A percentile compares a stretch with the other conserved stretches of the same genome.
These are phyloP conservation scores for Melolontha melolontha DNA, from an alignment of 2,888 invertebrate genomes.

Conservation along the genomic window DNA sequence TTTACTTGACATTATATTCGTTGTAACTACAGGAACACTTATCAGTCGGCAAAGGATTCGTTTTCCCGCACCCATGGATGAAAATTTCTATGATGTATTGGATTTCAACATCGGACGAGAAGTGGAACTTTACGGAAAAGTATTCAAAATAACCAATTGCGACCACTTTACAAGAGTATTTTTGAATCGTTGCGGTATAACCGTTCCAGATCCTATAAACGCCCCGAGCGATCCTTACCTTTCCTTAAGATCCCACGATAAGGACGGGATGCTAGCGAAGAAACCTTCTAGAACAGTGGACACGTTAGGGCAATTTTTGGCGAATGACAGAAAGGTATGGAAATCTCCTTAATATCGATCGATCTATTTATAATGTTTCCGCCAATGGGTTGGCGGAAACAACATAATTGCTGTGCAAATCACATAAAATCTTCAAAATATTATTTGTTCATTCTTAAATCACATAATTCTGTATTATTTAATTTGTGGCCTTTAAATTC, in stretches of 20 bases:
- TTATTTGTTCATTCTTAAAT: too few relatives aligned
- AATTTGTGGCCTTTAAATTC: too few relatives aligned
- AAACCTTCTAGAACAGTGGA: slow-evolving; percentile 71
- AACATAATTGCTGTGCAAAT: too few relatives aligned
- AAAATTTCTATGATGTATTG: slow-evolving; percentile 83
- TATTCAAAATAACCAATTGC: slow-evolving; percentile 85
- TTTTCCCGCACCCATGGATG: slow-evolving; percentile 77
- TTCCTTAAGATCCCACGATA: slow-evolving; percentile 64
- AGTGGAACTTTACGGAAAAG: slow-evolving; percentile 83
- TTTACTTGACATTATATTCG: neutral
- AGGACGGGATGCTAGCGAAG: slow-evolving; percentile 61
- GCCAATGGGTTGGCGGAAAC: too few relatives aligned
- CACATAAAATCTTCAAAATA: too few relatives aligned
- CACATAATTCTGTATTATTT: too few relatives aligned
- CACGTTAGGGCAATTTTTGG: slow-evolving; percentile 83
- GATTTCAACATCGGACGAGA: slow-evolving; percentile 89
- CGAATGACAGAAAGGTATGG: slow-evolving; percentile 77
- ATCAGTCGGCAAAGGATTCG: slow-evolving; percentile 87
- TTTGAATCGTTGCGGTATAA: slow-evolving; percentile 85
- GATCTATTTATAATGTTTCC: too few relatives aligned
- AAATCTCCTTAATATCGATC: neutral
- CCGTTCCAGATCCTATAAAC: slow-evolving; percentile 78
- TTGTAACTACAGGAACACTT: slow-evolving; percentile 74
- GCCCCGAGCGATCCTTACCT: slow-evolving; percentile 70
- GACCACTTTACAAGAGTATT: slow-evolving; percentile 90